These are phyloP conservation scores for Rhea pennata DNA, from an alignment of 2,113 vertebrate species.

Conservation along the genomic window DNA sequence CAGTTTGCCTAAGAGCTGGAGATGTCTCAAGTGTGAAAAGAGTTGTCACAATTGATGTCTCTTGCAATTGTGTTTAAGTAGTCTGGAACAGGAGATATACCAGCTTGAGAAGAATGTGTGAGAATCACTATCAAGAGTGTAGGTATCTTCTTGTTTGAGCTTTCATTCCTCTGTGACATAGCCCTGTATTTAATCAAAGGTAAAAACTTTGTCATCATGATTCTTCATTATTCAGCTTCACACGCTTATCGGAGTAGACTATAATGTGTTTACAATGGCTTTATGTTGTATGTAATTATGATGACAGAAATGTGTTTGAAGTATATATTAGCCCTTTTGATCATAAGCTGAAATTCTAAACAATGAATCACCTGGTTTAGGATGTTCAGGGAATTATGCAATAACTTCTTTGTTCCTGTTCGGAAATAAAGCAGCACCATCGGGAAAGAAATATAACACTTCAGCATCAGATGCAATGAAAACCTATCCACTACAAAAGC, in stretches of 20 bases:
- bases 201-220: not conserved
- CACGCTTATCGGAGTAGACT: not conserved
- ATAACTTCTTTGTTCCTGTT: slow-evolving; percentile 1
- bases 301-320: slow-evolving; percentile 21
- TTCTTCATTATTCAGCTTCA: slow-evolving; percentile 8
- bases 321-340: not conserved
- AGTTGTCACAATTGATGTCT: not conserved
- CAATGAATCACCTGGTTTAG: slow-evolving; percentile 21
- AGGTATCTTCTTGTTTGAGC: not conserved
- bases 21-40: fast-evolving
- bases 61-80: not conserved
- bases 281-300: slow-evolving; percentile 13
- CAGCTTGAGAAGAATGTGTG: not conserved
- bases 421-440: not conserved
- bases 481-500: not conserved
- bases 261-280: not conserved
- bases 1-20: not conserved
- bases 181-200: slow-evolving; percentile 8
- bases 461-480: not conserved
- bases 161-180: not conserved
- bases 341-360: slow-evolving; percentile 60
- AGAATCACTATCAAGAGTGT: not conserved
- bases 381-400: slow-evolving; percentile 37
- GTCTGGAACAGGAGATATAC: not conserved
- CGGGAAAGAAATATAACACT: not conserved